Conservation (phyloP, 2,113 vertebrate species). For the Agapornis roseicollis region DNA sequence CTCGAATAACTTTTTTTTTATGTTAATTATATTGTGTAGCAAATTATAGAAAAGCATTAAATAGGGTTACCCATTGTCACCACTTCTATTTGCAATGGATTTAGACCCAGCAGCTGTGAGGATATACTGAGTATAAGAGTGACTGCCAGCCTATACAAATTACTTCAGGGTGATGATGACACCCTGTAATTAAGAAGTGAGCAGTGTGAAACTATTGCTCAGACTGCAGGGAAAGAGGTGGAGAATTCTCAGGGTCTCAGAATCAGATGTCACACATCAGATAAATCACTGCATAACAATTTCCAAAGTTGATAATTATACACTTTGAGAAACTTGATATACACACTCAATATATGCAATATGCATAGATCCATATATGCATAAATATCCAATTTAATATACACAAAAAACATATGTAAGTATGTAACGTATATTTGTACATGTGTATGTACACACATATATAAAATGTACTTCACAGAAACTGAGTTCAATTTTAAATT, state of each 20-base stretch:
- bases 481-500: background rate
- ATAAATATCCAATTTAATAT: background rate
- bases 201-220: background rate
- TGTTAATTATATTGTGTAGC: background rate
- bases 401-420: background rate
- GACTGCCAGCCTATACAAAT: background rate
- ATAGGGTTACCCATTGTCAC: background rate
- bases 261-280: background rate
- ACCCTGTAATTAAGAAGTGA: background rate
- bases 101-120: background rate
- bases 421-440: background rate
- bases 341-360: background rate
- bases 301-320: background rate
- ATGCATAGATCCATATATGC: background rate
- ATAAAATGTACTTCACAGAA: background rate
- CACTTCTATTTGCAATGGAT: background rate
- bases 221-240: background rate
- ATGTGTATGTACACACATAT: background rate
- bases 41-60: background rate
- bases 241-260: background rate
- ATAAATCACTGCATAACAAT: background rate
- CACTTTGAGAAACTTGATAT: background rate
- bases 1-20: background rate
- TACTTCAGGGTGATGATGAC: background rate
- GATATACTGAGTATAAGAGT: background rate